Evolutionary conservation across 2,797 vertebrate species (phyloP), one percentile per base, ranked within the genome.

Genomic region (Hylomyscus alleni): DNA sequence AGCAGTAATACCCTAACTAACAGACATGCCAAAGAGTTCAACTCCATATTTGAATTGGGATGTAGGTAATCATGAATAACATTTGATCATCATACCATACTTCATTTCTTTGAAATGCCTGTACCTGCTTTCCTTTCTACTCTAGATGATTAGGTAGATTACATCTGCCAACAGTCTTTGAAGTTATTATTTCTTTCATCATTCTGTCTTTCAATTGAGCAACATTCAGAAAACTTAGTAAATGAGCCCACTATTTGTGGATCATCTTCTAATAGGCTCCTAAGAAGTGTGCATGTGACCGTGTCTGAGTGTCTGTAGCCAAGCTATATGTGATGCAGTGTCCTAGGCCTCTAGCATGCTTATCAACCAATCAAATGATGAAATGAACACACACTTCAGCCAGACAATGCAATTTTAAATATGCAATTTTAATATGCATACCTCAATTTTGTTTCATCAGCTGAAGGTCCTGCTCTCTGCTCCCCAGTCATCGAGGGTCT

Each of bases 121-220:
- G 31, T 37, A 87, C 93, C 24, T n/a, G 62, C 17, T 95, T 87
- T 89, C 67, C 93, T 92, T 86, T 84, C n/a, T 78, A 77, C 72
- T 37, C 15, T 88, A 47, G 26, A 81, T 73, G 26, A 13, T 12
- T 54, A 31, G 58, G 29, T 7, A 69, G n/a, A 8, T 80, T 60
- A 44, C 2, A 89, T 58, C 26, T 96, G 15, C 80, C 58, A 72
- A 80, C 37, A 62, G 31, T 76, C 24, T 90, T 58, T 60, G 20
- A 97, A 60, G 4, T 14, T 65, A 50, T 22, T 54, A 34, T 78
- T 50, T 75, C 72, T 69, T 56, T 86, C 17, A 86, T 26, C 19
- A 90, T 65, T 65, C 44, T 76, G 69, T 94, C 60, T 83, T 95
- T 89, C 65, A 82, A 60, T 47, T 78, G 77, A 83, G 11, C 62